Conservation (phyloP, 2,797 vertebrate genomes). For the Peromyscus attwateri region DNA sequence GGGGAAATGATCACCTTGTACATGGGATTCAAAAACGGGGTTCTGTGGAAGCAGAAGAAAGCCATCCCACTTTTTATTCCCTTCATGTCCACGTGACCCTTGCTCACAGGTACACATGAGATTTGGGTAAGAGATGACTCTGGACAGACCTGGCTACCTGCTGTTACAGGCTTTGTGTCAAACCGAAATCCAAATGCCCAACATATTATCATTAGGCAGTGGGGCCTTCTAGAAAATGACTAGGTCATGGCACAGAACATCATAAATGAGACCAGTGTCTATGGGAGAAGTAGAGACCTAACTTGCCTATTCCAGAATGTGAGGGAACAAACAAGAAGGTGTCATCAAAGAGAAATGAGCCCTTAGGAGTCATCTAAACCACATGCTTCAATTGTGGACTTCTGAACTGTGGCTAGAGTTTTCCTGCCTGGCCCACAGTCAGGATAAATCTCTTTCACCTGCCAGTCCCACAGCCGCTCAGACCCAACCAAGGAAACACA, state of each 20-base stretch:
- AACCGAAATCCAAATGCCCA: neutral
- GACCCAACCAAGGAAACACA: no score
- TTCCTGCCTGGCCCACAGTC: no score
- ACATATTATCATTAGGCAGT: neutral
- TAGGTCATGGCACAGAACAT: neutral
- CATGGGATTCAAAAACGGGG: neutral
- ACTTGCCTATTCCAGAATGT: neutral
- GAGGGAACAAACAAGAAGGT: neutral
- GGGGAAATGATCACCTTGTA: neutral
- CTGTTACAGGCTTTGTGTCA: neutral
- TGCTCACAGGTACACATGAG: neutral
- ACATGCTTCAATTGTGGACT: neutral
- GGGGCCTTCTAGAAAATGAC: neutral
- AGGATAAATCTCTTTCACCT: no score
- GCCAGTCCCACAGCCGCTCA: no score
- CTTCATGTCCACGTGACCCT: neutral
- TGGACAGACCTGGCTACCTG: neutral
- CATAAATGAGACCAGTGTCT: neutral
- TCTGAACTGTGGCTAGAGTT: no score
- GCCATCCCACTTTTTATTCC: neutral
- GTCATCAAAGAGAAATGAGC: neutral
- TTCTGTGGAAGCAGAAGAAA: slow-evolving; percentile 21
- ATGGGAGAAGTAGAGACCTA: neutral
- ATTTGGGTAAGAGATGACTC: neutral
- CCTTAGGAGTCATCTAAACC: neutral